Evolutionary conservation across 2,797 vertebrate species (phyloP), one percentile per base, ranked within the genome.

Genomic region (Alcedo quadribrachys): DNA sequence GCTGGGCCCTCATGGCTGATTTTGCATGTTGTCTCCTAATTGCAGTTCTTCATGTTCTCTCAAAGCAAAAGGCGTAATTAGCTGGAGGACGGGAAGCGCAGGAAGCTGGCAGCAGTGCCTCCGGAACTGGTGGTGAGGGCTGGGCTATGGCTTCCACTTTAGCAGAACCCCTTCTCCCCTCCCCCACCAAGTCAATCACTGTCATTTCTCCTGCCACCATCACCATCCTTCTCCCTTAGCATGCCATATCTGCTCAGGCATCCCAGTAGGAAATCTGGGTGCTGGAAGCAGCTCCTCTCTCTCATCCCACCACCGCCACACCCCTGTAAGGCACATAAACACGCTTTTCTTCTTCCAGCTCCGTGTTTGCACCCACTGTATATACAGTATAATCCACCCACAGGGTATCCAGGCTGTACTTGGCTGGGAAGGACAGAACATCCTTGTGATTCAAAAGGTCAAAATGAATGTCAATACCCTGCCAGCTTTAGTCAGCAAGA

Each of bases 371-470:
- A 76, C 58, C 57, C 69, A 12, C 93, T 81, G 89, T 93, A 90
- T 90, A 89, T 94, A 87, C 86, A 78, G 77, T 71, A 75, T 77
- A 92, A 95, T 90, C 89, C 87, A 66, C 89, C 91, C 94, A 91
- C 76, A 3, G 95, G 77, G 37, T 71, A 84, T 11, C 82, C 50
- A 80, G 79, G 45, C 83, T 91, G 83, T 94, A 63, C 93, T 94
- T 62, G 79, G 70, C 85, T 0, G 9, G 62, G 70, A 86, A 94
- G 94, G 83, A 96, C 94, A 93, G 92, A 95, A 92, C 92, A 93
- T 96, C 95, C 92, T 93, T 95, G 87, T 89, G 90, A 93, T 81
- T 85, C 6, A 3, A 94, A 96, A 97, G 96, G 96, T 96, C 96
- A 95, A 33, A 86, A 57, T 3, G n/a, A 95, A 89, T 94, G 92